These are phyloP conservation scores for Herpailurus yagouaroundi DNA, from an alignment of 2,113 vertebrate genomes.

Conservation along the genomic window DNA sequence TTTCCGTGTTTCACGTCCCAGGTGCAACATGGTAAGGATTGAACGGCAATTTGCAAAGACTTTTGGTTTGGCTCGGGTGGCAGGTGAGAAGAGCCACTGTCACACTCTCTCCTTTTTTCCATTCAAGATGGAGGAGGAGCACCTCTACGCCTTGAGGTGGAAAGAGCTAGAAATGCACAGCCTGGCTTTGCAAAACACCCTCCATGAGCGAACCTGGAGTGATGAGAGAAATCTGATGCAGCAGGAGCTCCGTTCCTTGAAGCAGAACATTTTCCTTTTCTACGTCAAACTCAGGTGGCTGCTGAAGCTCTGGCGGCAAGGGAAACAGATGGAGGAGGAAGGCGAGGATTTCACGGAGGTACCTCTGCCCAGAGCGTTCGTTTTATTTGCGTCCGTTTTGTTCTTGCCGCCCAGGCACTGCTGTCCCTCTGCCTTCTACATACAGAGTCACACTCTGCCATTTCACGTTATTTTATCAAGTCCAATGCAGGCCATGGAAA, in stretches of 20 bases:
- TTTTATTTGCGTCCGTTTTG: background rate
- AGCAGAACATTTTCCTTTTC: constrained; percentile 93
- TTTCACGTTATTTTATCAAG: background rate
- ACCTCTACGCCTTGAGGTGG: constrained; percentile 86
- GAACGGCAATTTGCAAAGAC: background rate
- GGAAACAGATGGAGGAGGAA: constrained; percentile 86
- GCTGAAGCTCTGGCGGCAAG: constrained; percentile 93
- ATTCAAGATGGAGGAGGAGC: constrained; percentile 90
- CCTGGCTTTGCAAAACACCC: constrained; percentile 89
- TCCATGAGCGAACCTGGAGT: constrained; percentile 91
- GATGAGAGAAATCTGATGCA: constrained; percentile 92
- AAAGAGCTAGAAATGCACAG: constrained; percentile 94
- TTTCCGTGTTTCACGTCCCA: background rate
- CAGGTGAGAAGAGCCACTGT: background rate
- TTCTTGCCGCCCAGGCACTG: background rate
- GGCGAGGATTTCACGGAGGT: constrained; percentile 88
- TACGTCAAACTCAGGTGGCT: constrained; percentile 97
- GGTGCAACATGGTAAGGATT: background rate
- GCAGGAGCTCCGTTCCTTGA: constrained; percentile 93
- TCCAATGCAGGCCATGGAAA: background rate
- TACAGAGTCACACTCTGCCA: background rate
- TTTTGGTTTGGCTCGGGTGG: background rate
- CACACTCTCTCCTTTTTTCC: constrained; percentile 61
- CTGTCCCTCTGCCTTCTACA: rapidly evolving
- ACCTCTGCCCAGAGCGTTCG: background rate